phyloP scores from a whole-genome alignment of 2,888 invertebrate species.

The Agonopterix subpropinquella region DNA sequence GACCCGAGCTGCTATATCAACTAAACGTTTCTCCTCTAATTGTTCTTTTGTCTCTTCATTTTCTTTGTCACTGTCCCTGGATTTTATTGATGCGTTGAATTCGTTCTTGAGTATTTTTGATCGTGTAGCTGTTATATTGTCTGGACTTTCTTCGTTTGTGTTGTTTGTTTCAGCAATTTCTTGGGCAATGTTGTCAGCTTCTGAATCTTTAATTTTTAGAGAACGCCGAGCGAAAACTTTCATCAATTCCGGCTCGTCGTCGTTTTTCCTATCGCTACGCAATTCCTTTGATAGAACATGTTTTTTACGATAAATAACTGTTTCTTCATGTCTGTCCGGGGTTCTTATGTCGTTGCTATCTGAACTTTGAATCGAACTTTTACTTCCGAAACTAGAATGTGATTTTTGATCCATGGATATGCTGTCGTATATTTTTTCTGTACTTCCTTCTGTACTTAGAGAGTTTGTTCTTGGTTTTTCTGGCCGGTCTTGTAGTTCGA shows the following conservation, averaged over 20 bases:
- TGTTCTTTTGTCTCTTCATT: conserved; percentile 69
- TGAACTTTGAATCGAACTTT: conserved; percentile 64
- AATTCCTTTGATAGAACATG: conserved; percentile 57
- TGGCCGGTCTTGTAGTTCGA: conserved; percentile 65
- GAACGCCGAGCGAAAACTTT: conserved; percentile 88
- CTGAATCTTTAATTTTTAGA: conserved; percentile 85
- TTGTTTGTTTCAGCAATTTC: conserved; percentile 68
- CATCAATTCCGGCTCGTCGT: conserved; percentile 86
- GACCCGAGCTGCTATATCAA: conserved; percentile 60
- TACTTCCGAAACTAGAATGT: conserved; percentile 67
- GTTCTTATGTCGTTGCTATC: conserved; percentile 61
- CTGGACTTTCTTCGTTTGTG: conserved; percentile 40
- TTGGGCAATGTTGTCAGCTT: conserved; percentile 76
- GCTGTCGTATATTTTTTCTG: conserved; percentile 62
- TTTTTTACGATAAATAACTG: conserved; percentile 75
- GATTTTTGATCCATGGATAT: conserved; percentile 66
- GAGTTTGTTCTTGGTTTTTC: conserved; percentile 59
- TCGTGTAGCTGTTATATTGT: conserved; percentile 36
- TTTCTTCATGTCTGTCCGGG: conserved; percentile 59
- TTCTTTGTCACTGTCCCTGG: conserved; percentile 84
- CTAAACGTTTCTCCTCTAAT: conserved; percentile 52
- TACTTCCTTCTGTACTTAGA: conserved; percentile 58
- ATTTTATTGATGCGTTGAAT: conserved; percentile 72
- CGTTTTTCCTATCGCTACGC: conserved; percentile 55
- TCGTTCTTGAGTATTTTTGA: conserved; percentile 58